Conservation (phyloP, 1,140 invertebrate genomes). For the Steinernema khuongi region DNA sequence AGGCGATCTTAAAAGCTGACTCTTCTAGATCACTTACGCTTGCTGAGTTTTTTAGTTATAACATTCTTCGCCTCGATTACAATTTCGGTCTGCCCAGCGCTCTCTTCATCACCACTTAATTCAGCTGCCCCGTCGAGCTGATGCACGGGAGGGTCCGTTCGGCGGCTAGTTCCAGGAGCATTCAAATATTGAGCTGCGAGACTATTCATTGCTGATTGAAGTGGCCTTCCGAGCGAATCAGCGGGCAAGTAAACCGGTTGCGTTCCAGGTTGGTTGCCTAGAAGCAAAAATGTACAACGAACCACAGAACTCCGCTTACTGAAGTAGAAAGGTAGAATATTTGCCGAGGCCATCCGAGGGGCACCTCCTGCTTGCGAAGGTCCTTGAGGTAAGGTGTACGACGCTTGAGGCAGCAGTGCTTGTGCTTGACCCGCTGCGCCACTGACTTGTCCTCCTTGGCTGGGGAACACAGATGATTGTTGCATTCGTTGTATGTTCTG, state of each 20-base stretch:
- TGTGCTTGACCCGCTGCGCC: not conserved
- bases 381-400: not conserved
- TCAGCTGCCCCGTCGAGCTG: constrained; percentile 56
- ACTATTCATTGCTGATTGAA: not conserved
- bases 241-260: no score
- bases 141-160: constrained; percentile 20
- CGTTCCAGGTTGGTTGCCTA: no score
- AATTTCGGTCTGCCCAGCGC: not conserved
- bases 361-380: no score
- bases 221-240: no score
- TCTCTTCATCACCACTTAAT: constrained; percentile 19
- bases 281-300: no score
- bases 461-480: no score
- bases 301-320: no score
- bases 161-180: not conserved
- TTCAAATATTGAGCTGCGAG: not conserved
- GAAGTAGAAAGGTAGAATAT: no score
- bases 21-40: not conserved
- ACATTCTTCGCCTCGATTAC: not conserved
- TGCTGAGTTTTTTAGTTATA: not conserved
- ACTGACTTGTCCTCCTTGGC: no score
- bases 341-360: no score
- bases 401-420: not conserved
- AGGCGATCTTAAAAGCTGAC: not conserved
- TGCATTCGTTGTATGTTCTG: no score